Evolutionary conservation across 2,888 invertebrate species (phyloP), one percentile per base, ranked within the genome.

Genomic region (Drosophila meridionalis): DNA sequence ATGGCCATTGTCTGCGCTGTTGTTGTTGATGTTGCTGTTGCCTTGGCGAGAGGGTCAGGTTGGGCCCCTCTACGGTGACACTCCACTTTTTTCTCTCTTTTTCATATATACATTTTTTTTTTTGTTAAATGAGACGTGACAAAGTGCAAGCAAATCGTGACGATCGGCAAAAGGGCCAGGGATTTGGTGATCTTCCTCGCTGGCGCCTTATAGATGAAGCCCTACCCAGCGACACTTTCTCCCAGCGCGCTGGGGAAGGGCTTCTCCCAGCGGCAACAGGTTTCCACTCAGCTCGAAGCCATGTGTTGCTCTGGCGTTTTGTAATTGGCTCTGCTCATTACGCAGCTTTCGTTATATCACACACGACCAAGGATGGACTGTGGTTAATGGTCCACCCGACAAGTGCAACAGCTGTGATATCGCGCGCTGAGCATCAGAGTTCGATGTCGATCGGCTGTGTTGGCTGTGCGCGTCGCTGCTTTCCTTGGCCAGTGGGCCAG

Each of bases 251-350:
- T 26, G 57, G 20, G 59, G 66, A 60, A 75, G 76, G 71, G 78
- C 69, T 76, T 68, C 78, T 56, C 70, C 30, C 32, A 53, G 42
- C 48, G 79, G 80, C 87, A 86, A 87, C 87, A 87, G 83, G 87
- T 87, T 88, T 82, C 65, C 45, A 34, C 48, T 30, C 48, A 59
- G 67, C 40, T 78, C 72, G 85, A 72, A 83, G 85, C 83, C 86
- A 84, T 80, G 87, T 80, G 78, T 70, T 58, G 60, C 56, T 58
- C 43, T 28, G 60, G 20, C 40, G 62, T 79, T 76, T 77, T 77
- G 79, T 81, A 86, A 83, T 86, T 90, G 84, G 61, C 73, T 73
- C 58, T 59, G 82, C 80, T 87, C 85, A 89, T 90, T 89, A 89
- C 77, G 76, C 73, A 63, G 83, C 70, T 69, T 70, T 78, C 73